Percentiles rank a stretch among this genome's conserved stretches.
phyloP scores from a whole-genome alignment of 2,888 invertebrate genomes.

The Platycheirus rosarum region DNA sequence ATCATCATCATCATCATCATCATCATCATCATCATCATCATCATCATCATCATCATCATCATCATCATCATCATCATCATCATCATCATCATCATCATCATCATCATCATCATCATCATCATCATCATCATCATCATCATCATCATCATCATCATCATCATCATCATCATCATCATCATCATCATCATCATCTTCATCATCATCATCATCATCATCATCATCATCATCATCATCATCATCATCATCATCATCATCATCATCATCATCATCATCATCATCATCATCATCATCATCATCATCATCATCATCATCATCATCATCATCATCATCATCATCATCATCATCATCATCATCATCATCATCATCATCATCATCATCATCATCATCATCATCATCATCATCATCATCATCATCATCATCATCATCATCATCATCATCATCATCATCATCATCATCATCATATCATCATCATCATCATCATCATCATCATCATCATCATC shows the following conservation, averaged over 20 bases:
- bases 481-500: constrained; percentile 27
- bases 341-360: constrained; percentile 27
- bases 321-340: constrained; percentile 27
- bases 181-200: constrained; percentile 24
- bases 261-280: constrained; percentile 27
- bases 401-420: constrained; percentile 27
- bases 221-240: constrained; percentile 27
- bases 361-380: constrained; percentile 27
- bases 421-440: constrained; percentile 27
- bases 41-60: constrained; percentile 27
- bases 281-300: constrained; percentile 27
- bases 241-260: constrained; percentile 27
- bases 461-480: constrained; percentile 27
- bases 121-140: constrained; percentile 27
- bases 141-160: constrained; percentile 27
- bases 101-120: constrained; percentile 27
- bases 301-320: constrained; percentile 27
- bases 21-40: constrained; percentile 27
- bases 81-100: constrained; percentile 27
- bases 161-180: constrained; percentile 27
- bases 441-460: constrained; percentile 27
- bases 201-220: constrained; percentile 27
- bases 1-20: constrained; percentile 27
- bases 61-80: constrained; percentile 27
- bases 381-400: constrained; percentile 27